Evolutionary conservation across 2,888 invertebrate species (phyloP).

Genomic region (Cepaea hortensis): DNA sequence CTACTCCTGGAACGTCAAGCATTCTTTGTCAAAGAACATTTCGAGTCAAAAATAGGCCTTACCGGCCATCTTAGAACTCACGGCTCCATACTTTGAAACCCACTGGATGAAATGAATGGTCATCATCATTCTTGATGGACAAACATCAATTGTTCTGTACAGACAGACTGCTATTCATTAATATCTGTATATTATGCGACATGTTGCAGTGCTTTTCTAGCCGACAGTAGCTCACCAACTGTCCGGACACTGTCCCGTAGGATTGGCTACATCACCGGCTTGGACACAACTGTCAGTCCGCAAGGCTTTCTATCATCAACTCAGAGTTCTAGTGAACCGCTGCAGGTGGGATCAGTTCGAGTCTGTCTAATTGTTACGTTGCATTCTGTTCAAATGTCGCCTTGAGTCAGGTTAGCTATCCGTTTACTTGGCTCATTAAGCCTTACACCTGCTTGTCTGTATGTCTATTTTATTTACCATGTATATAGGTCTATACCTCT

Average conservation of each 20-base stretch:
- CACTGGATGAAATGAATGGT: too few species aligned
- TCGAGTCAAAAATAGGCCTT: too few species aligned
- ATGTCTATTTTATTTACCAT: neutral
- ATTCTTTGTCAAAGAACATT: too few species aligned
- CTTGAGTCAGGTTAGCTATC: neutral
- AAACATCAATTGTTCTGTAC: too few species aligned
- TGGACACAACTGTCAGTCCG: neutral
- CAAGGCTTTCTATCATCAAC: neutral
- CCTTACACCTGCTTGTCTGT: neutral
- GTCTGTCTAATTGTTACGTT: neutral
- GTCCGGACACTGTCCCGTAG: neutral
- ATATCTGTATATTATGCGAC: neutral
- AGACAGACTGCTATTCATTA: too few species aligned
- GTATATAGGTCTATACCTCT: too few species aligned
- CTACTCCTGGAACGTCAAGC: too few species aligned
- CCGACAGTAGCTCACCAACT: neutral
- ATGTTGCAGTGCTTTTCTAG: neutral
- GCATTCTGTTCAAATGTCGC: neutral
- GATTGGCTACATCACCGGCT: slow-evolving; percentile 5
- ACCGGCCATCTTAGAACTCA: too few species aligned
- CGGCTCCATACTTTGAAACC: too few species aligned
- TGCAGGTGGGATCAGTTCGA: neutral
- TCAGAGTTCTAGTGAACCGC: neutral
- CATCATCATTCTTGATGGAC: too few species aligned
- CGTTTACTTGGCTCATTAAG: neutral